Percentiles rank a stretch among this genome's conserved stretches.
These are phyloP conservation scores for Mythimna pallens DNA, from an alignment of 2,888 invertebrate species.

Conservation along the genomic window DNA sequence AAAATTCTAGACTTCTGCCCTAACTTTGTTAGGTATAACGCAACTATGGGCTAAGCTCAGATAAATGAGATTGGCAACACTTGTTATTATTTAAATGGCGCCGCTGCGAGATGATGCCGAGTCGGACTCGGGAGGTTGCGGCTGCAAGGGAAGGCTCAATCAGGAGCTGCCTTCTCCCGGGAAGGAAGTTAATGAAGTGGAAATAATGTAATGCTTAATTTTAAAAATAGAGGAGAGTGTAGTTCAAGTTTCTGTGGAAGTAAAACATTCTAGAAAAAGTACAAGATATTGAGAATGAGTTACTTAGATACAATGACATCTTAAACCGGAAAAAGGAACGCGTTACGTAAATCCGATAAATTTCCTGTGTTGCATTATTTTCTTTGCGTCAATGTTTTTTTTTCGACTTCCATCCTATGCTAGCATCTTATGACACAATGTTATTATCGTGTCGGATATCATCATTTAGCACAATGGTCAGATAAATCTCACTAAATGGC, in stretches of 20 bases:
- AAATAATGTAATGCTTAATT: background rate
- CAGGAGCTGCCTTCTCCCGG: background rate
- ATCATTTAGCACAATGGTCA: constrained; percentile 25
- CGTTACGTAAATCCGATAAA: background rate
- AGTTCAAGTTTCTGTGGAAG: background rate
- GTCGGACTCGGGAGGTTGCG: constrained; percentile 1
- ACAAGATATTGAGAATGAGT: background rate
- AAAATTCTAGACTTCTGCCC: background rate
- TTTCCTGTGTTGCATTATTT: background rate
- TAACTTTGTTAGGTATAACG: background rate
- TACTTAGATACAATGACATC: background rate
- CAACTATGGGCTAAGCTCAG: constrained; percentile 21
- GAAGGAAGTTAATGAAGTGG: constrained; percentile 6
- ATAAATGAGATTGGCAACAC: constrained; percentile 50
- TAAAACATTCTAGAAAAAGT: background rate
- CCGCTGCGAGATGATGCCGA: constrained; percentile 11
- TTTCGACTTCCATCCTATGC: constrained; percentile 9
- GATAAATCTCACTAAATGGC: constrained; percentile 16
- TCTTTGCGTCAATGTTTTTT: background rate
- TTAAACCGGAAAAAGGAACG: background rate
- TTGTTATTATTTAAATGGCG: constrained; percentile 51
- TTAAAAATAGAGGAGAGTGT: background rate
- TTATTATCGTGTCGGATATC: background rate
- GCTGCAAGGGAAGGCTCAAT: constrained; percentile 8
- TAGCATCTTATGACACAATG: background rate